Evolutionary conservation across 92 coral and sea anemone species (phyloP), one percentile per base, ranked within the genome.

Genomic region (Zoanthus gigantus): DNA sequence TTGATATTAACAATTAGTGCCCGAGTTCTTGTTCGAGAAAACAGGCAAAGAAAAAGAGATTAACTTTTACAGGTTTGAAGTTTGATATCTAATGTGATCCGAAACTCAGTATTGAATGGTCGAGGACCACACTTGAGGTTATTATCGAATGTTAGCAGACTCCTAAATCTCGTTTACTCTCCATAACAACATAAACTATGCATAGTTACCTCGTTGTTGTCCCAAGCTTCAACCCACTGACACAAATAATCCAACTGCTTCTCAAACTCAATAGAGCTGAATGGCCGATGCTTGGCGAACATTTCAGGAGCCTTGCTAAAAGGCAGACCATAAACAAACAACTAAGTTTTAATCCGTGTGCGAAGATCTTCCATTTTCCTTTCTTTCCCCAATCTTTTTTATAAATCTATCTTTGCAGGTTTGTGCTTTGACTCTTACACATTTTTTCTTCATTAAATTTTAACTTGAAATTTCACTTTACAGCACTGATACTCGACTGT

Each of bases 191-290:
- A 42, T 50, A 77, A 86, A 47, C 60, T 18, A 14, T 18, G 29
- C 17, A 12, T 9, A 86, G 78, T 83, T 94, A 97, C 99, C 96
- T 95, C 99, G 74, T 87, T 86, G 68, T 90, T 89, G 48, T 90
- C 94, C 99, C 98, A 97, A 16, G 93, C 94, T 53, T 92, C 98
- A 81, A 95, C 86, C 99, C 99, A 97, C 83, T 95, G 94, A 57
- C 95, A 92, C 7, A 97, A 54, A 84, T 95, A 95, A 86, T 97
- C 99, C 47, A 97, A 76, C 89, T 95, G 99, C 79, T 95, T 96
- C 74, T 97, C 99, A 72, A 87, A 97, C 79, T 95, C 98, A 44
- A 97, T 91, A 7, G 98, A 88, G 68, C 96, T 97, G 78, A 93
- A 90, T 3, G 96, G 95, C 48, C 93, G 91, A 74, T 96, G 98